These are phyloP conservation scores for Oenanthe melanoleuca DNA, from an alignment of 2,113 vertebrate species.

Conservation along the genomic window DNA sequence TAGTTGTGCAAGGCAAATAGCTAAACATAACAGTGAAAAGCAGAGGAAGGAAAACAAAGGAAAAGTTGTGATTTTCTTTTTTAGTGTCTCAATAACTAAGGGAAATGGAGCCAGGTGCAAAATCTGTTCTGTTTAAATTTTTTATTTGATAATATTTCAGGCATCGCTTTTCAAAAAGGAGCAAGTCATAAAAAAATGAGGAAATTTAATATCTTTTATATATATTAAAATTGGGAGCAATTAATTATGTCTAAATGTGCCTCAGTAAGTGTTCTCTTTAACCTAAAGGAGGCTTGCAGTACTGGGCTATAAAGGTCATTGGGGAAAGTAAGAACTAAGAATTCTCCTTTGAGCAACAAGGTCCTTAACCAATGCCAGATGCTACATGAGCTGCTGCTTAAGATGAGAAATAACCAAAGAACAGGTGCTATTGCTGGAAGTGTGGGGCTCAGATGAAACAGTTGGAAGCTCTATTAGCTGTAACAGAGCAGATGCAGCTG, in stretches of 20 bases:
- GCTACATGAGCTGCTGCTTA: neutral
- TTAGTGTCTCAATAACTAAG: neutral
- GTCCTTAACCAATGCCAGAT: conserved; percentile 39
- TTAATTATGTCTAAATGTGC: conserved; percentile 32
- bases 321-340: conserved; percentile 26
- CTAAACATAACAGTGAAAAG: neutral
- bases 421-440: conserved; percentile 26
- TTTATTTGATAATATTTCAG: conserved; percentile 25
- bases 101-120: neutral
- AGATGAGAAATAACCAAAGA: conserved; percentile 42
- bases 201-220: conserved; percentile 39
- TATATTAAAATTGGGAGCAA: conserved; percentile 6
- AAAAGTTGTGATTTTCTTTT: neutral
- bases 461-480: conserved; percentile 13
- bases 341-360: conserved; percentile 1
- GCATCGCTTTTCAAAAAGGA: conserved; percentile 27
- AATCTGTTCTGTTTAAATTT: conserved; percentile 1
- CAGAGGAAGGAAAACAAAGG: neutral
- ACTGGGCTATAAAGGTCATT: neutral
- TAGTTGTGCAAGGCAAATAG: neutral
- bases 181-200: neutral
- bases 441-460: conserved; percentile 8
- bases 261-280: neutral
- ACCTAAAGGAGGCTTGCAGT: neutral
- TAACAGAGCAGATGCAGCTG: neutral